Evolutionary conservation across 2,888 invertebrate species (phyloP).

Genomic region (Drosophila austrosaltans): DNA sequence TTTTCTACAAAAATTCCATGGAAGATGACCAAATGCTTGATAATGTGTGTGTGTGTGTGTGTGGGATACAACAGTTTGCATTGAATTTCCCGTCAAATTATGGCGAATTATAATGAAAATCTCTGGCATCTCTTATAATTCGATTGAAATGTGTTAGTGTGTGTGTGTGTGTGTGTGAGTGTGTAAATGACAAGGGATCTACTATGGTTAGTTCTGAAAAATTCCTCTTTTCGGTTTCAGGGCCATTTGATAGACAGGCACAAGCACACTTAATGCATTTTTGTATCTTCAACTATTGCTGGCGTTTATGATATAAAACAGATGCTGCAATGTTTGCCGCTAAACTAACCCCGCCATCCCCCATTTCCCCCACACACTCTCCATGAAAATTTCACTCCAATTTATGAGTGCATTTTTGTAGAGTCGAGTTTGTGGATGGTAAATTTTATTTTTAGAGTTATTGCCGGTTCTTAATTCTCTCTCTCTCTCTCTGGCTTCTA

Average conservation of each 20-base stretch:
- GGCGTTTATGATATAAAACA: slow-evolving; percentile 64
- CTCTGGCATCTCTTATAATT: slow-evolving; percentile 25
- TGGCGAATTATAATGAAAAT: slow-evolving; percentile 57
- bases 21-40: slow-evolving; percentile 70
- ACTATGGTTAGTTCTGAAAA: slow-evolving; percentile 33
- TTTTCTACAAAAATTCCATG: slow-evolving; percentile 67
- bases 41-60: slow-evolving; percentile 22
- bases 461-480: slow-evolving; percentile 40
- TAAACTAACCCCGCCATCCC: not conserved
- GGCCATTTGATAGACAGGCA: slow-evolving; percentile 56
- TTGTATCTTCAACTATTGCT: slow-evolving; percentile 57
- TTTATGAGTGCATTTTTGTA: slow-evolving; percentile 1
- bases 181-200: slow-evolving; percentile 38
- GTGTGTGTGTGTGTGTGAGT: slow-evolving; percentile 14
- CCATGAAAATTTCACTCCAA: slow-evolving; percentile 19
- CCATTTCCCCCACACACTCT: not conserved
- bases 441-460: slow-evolving; percentile 63
- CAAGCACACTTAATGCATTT: slow-evolving; percentile 63
- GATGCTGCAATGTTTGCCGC: slow-evolving; percentile 54
- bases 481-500: slow-evolving; percentile 23
- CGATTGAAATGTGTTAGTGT: slow-evolving; percentile 28
- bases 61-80: slow-evolving; percentile 25
- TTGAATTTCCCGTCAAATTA: slow-evolving; percentile 31
- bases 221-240: slow-evolving; percentile 28
- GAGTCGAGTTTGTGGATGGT: slow-evolving; percentile 56